phyloP scores from a whole-genome alignment of 2,113 vertebrate species.

The Chunga burmeisteri region DNA sequence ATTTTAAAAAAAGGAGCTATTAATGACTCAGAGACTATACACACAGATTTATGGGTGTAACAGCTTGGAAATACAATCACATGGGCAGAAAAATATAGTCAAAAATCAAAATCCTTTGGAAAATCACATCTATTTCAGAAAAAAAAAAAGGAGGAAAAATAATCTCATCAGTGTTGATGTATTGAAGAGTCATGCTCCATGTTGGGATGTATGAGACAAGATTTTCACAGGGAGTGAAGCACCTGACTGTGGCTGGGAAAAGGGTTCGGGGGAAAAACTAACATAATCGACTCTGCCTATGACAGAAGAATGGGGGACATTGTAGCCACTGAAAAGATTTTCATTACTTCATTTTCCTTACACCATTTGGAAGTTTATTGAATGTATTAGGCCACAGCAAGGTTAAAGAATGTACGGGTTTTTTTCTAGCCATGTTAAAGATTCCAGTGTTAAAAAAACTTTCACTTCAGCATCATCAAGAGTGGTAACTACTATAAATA shows the following conservation, averaged over 20 bases:
- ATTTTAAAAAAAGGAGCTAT: not conserved
- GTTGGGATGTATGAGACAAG: not conserved
- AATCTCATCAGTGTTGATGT: not conserved
- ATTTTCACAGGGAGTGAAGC: not conserved
- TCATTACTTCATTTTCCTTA: not conserved
- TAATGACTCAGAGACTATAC: not conserved
- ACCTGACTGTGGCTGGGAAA: not conserved
- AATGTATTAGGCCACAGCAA: not conserved
- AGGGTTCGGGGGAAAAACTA: not conserved
- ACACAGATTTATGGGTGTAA: not conserved
- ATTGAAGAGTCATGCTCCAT: not conserved
- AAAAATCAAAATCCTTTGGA: not conserved
- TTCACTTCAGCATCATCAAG: not conserved
- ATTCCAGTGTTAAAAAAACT: not conserved
- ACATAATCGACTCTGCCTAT: not conserved
- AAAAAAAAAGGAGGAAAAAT: not conserved
- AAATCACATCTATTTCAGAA: not conserved
- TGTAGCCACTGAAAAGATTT: not conserved
- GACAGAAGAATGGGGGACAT: not conserved
- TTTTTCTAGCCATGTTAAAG: not conserved
- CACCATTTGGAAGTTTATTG: not conserved
- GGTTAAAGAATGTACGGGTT: not conserved
- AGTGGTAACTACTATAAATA: not conserved
- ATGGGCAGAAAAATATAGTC: not conserved
- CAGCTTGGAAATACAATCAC: not conserved